Evolutionary conservation across 2,797 vertebrate genomes (phyloP).

Genomic region (Hydrocynus forskahlii): DNA sequence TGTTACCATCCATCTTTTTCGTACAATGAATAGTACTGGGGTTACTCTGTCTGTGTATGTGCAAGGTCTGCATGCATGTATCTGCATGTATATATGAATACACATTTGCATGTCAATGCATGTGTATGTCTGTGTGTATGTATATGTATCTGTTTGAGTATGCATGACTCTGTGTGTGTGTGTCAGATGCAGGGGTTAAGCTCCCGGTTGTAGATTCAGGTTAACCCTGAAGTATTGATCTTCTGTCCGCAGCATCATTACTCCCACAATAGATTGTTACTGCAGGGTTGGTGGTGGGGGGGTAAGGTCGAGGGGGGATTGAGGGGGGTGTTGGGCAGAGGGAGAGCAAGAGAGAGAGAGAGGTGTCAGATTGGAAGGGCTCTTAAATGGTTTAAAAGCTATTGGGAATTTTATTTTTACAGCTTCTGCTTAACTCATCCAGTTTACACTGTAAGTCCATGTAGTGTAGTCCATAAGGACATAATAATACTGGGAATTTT

Average conservation of each 20-base stretch:
- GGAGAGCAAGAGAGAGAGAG: constrained; percentile 5
- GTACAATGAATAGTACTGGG: background rate
- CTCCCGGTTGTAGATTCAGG: constrained; percentile 70
- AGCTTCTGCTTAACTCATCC: too few species aligned
- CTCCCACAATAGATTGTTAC: constrained; percentile 72
- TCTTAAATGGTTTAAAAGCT: too few species aligned
- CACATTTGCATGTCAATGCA: background rate
- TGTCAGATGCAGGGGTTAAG: constrained; percentile 66
- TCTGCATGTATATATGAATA: background rate
- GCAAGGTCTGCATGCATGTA: background rate
- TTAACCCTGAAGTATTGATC: constrained; percentile 80
- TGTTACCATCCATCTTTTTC: background rate
- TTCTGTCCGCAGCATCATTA: constrained; percentile 77
- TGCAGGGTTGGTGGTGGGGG: constrained; percentile 5
- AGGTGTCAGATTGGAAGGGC: constrained; percentile 13
- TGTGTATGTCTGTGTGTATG: constrained; percentile 21
- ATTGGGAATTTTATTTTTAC: too few species aligned
- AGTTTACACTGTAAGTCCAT: too few species aligned
- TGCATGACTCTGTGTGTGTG: constrained; percentile 57
- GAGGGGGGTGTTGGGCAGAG: background rate
- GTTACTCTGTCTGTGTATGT: background rate
- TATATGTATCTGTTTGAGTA: constrained; percentile 45
- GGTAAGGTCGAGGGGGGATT: too few species aligned
- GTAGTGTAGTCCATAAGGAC: too few species aligned
- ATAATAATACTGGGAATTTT: too few species aligned